Evolutionary conservation across 2,888 invertebrate genomes (phyloP).

Genomic region (Tryphoninae sp.): DNA sequence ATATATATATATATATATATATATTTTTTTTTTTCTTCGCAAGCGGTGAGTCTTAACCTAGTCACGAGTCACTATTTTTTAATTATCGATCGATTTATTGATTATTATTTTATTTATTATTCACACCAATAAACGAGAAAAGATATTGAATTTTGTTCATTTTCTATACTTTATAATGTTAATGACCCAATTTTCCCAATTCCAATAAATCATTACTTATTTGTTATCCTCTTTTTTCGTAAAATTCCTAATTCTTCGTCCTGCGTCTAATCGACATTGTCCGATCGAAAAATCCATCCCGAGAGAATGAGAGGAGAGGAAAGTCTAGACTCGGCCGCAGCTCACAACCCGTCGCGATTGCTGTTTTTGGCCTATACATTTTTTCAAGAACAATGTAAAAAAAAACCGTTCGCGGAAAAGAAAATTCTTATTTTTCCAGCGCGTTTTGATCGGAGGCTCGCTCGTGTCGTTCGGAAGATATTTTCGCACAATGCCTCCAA

Average conservation of each 20-base stretch:
- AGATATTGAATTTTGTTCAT: conserved; percentile 65
- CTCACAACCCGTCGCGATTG: conserved; percentile 51
- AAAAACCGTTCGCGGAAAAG: conserved; percentile 8
- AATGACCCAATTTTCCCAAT: conserved; percentile 4
- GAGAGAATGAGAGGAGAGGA: conserved; percentile 36
- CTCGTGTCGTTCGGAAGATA: conserved; percentile 17
- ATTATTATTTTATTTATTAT: conserved; percentile 80
- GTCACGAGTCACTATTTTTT: conserved; percentile 81
- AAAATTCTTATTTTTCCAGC: conserved; percentile 20
- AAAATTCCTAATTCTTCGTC: conserved; percentile 37
- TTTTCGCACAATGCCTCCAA: conserved; percentile 35
- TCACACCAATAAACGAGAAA: conserved; percentile 69
- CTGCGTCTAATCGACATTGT: conserved; percentile 44
- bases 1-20: no score
- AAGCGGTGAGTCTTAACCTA: conserved; percentile 82
- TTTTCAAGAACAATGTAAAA: conserved; percentile 28
- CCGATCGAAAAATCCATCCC: conserved; percentile 21
- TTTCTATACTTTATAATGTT: conserved; percentile 23
- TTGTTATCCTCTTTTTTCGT: conserved; percentile 74
- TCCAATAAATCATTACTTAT: conserved; percentile 72
- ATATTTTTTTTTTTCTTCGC: conserved; percentile 74
- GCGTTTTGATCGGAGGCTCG: conserved; percentile 16
- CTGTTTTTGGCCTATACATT: conserved; percentile 58
- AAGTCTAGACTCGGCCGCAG: conserved; percentile 21
- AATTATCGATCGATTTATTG: conserved; percentile 77